Conservation (phyloP, 2,797 vertebrate genomes). For the Danionella dracula region DNA sequence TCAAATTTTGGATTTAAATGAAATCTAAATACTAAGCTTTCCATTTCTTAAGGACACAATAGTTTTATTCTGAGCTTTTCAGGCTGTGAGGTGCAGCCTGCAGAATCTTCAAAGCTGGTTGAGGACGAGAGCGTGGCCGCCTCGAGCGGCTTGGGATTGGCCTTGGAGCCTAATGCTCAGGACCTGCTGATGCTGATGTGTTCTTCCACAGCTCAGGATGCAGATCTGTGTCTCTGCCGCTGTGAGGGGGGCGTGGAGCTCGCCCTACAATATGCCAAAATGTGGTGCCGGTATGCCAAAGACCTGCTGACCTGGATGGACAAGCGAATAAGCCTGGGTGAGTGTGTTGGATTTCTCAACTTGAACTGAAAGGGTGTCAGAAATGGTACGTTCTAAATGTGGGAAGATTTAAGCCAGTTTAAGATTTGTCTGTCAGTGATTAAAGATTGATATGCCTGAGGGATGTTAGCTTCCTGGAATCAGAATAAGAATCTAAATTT, state of each 20-base stretch:
- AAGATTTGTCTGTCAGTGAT: conserved; percentile 3
- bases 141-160: neutral
- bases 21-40: too few species aligned
- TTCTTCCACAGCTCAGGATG: conserved; percentile 78
- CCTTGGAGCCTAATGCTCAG: too few species aligned
- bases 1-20: too few species aligned
- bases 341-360: conserved; percentile 36
- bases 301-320: conserved; percentile 88
- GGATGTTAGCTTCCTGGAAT: neutral
- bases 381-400: neutral
- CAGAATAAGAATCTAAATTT: conserved; percentile 3
- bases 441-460: neutral
- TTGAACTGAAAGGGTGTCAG: too few species aligned
- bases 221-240: conserved; percentile 77
- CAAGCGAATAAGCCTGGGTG: conserved; percentile 82
- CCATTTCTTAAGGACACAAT: neutral
- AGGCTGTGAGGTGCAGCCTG: neutral
- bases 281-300: conserved; percentile 90
- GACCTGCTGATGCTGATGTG: conserved; percentile 62
- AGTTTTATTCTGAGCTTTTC: neutral
- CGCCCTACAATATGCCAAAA: conserved; percentile 84
- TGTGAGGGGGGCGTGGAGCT: conserved; percentile 82
- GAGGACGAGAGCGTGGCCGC: neutral
- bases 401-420: neutral
- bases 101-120: neutral